Evolutionary conservation across 2,888 invertebrate species (phyloP).

Genomic region (Galeruca laticollis): DNA sequence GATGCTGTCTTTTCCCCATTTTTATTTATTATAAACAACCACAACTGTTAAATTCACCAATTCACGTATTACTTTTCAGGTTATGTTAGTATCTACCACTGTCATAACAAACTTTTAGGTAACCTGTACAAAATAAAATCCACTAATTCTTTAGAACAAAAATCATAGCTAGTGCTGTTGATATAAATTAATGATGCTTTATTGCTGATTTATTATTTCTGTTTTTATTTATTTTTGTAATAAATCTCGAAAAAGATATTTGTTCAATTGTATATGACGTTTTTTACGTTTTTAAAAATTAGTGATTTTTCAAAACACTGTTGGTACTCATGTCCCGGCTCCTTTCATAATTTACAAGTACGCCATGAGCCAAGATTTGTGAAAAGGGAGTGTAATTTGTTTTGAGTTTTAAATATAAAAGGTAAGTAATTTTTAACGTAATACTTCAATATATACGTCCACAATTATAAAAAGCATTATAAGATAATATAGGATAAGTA

Average conservation of each 20-base stretch:
- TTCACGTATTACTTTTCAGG: constrained; percentile 32
- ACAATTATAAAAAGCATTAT: constrained; percentile 4
- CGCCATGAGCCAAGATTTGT: constrained; percentile 65
- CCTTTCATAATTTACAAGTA: constrained; percentile 49
- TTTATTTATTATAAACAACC: constrained; percentile 60
- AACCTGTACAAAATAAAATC: constrained; percentile 27
- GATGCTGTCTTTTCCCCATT: constrained; percentile 95
- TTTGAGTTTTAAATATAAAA: constrained; percentile 56
- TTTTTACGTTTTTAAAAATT: constrained; percentile 1
- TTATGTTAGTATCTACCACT: constrained; percentile 34
- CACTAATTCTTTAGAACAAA: neutral
- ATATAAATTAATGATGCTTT: neutral
- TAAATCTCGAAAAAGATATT: neutral
- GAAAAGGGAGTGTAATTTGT: constrained; percentile 64
- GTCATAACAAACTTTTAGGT: constrained; percentile 39
- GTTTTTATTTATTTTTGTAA: neutral
- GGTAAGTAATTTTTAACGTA: constrained; percentile 38
- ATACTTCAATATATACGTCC: neutral
- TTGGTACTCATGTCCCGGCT: constrained; percentile 45
- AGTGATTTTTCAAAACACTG: constrained; percentile 24
- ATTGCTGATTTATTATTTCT: neutral
- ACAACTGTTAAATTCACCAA: neutral
- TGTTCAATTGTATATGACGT: neutral
- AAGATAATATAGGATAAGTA: constrained; percentile 3
- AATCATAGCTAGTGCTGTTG: neutral